These are phyloP conservation scores for Xenops minutus DNA, from an alignment of 2,797 vertebrate species.

Conservation along the genomic window DNA sequence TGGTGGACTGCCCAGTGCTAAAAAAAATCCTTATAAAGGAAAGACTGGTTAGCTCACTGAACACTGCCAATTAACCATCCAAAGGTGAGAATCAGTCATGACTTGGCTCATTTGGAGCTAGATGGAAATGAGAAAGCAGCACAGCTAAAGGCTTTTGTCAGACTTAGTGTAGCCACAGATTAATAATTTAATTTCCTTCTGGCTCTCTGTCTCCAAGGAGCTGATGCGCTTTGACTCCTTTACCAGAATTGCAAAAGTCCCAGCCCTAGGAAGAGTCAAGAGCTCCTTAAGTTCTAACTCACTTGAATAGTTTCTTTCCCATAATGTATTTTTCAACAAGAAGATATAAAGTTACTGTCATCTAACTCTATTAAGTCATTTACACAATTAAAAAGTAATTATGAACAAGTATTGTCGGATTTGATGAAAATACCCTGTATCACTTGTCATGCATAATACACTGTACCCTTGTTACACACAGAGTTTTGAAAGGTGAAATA, in stretches of 20 bases:
- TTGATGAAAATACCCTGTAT: conserved; percentile 14
- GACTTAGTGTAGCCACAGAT: background rate
- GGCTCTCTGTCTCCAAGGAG: background rate
- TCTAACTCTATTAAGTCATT: conserved; percentile 32
- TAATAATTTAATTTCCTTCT: conserved; percentile 47
- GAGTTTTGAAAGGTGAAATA: conserved; percentile 35
- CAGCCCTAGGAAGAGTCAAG: background rate
- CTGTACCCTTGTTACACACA: background rate
- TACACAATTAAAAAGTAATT: conserved; percentile 21
- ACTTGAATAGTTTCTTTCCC: background rate
- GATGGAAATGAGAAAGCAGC: background rate
- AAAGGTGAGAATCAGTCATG: background rate
- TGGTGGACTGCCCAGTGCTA: background rate
- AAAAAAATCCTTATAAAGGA: background rate
- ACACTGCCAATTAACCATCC: background rate
- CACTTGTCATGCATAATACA: background rate
- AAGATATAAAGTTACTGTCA: background rate
- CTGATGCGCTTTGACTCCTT: background rate
- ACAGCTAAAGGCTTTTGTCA: background rate
- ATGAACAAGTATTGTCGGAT: conserved; percentile 17
- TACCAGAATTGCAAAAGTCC: background rate
- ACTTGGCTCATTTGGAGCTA: background rate
- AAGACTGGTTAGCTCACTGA: background rate
- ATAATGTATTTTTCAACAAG: conserved; percentile 4
- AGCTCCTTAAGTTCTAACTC: background rate